phyloP scores from a whole-genome alignment of 1,140 invertebrate species.

The Drosophila punjabiensis region DNA sequence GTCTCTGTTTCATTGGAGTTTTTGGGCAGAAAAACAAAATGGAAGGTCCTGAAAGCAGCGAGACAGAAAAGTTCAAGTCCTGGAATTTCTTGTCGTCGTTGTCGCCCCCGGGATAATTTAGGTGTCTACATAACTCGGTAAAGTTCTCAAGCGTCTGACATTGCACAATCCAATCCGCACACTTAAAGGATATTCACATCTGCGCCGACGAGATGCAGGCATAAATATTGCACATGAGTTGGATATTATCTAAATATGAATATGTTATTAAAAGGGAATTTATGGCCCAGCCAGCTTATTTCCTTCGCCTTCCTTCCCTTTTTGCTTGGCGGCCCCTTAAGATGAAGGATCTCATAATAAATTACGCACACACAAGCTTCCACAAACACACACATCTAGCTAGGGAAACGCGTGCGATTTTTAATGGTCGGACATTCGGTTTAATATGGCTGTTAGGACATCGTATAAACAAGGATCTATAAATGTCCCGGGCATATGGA shows the following conservation, averaged over 20 bases:
- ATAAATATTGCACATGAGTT: slow-evolving; percentile 50
- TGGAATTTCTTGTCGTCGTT: slow-evolving; percentile 19
- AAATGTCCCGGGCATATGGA: slow-evolving; percentile 26
- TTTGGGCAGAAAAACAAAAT: not conserved
- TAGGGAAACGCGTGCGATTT: slow-evolving; percentile 38
- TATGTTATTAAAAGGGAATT: slow-evolving; percentile 75
- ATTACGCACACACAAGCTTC: slow-evolving; percentile 30
- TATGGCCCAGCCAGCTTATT: slow-evolving; percentile 49
- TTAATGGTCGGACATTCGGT: slow-evolving; percentile 52
- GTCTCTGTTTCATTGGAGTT: slow-evolving; percentile 21
- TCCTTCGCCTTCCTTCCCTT: slow-evolving; percentile 4
- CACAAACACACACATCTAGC: not conserved
- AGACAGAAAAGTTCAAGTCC: slow-evolving; percentile 24
- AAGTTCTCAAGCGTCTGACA: slow-evolving; percentile 22
- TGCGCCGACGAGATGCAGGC: slow-evolving; percentile 22
- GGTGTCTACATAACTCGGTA: slow-evolving; percentile 28
- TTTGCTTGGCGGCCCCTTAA: slow-evolving; percentile 23
- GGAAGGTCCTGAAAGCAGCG: slow-evolving; percentile 1
- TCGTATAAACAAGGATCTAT: slow-evolving; percentile 34
- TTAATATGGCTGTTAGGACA: slow-evolving; percentile 42
- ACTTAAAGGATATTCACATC: slow-evolving; percentile 20
- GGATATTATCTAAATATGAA: slow-evolving; percentile 76
- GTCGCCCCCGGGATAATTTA: slow-evolving; percentile 28
- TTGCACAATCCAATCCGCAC: slow-evolving; percentile 13
- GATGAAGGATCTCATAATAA: slow-evolving; percentile 59